Evolutionary conservation across 2,797 vertebrate species (phyloP), one percentile per base, ranked within the genome.

Genomic region (Clarias pachynema): DNA sequence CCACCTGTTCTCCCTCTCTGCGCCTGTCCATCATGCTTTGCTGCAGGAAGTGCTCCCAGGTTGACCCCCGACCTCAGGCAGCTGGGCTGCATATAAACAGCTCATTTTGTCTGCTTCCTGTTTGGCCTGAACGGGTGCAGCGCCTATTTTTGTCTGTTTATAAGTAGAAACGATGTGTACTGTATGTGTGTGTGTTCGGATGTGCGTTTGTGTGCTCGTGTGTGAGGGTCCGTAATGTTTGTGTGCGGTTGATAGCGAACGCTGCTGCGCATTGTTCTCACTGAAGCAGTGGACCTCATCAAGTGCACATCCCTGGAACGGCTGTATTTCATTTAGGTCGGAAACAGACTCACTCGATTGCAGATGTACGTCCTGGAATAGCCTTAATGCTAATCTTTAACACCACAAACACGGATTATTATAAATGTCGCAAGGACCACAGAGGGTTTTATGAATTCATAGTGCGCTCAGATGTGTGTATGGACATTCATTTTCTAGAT

Each of bases 21-120:
- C 82, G 91, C 72, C 90, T 84, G 72, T 94, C 92, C 92, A 92
- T 94, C 91, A 93, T 90, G 88, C 88, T 88, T 88, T 93, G 82
- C 91, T 92, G 90, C 93, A 94, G 95, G 95, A 96, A 95, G 92
- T 91, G 94, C 94, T 95, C 94, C 91, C 92, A 89, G 90, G 20
- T 16, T 90, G 91, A 95, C 93, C 94, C 91, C 88, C 93, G 93
- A 95, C 94, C 95, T 87, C 87, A 74, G 88, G 87, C 90, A 93
- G 91, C 93, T 79, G 89, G 88, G 91, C 91, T 94, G 92, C 93
- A 92, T 94, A 94, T 95, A 96, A 96, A 96, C 94, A 95, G 92
- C 93, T 95, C 95, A 95, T 96, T 96, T 95, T 92, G 93, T 94
- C 90, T 91, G 91, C 94, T 96, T 96, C 95, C 95, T 96, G 95